Conservation (phyloP, 2,797 vertebrate species). For the Pangasius sanitwongsei region DNA sequence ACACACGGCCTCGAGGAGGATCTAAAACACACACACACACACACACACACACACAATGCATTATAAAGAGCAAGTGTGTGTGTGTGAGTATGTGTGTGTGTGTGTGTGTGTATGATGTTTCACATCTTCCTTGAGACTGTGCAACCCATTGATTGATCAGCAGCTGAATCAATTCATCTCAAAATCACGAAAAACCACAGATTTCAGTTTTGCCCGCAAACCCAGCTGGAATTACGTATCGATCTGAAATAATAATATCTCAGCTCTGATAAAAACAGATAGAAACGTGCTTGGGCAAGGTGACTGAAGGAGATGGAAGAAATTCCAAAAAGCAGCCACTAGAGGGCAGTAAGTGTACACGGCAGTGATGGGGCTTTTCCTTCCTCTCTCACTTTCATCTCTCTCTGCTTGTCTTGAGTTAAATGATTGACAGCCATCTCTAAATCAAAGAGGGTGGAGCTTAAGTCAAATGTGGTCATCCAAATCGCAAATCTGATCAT, state of each 20-base stretch:
- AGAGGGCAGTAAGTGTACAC: conserved; percentile 68
- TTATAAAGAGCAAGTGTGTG: not conserved
- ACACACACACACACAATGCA: not conserved
- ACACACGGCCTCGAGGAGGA: conserved; percentile 15
- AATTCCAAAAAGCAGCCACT: conserved; percentile 57
- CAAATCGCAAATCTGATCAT: not conserved
- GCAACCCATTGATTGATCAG: conserved; percentile 19
- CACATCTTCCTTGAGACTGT: not conserved
- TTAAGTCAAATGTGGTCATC: not conserved
- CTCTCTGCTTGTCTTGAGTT: not conserved
- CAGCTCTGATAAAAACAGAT: conserved; percentile 60
- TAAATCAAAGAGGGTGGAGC: not conserved
- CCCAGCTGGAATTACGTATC: conserved; percentile 56
- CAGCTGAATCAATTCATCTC: conserved; percentile 40
- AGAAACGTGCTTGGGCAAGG: conserved; percentile 51
- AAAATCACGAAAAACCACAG: conserved; percentile 43
- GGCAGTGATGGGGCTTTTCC: conserved; percentile 33
- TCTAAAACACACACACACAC: not conserved
- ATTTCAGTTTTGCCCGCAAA: conserved; percentile 41
- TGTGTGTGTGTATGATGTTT: not conserved
- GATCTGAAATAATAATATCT: conserved; percentile 64
- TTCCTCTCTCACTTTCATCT: not conserved
- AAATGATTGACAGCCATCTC: not conserved
- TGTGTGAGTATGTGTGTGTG: not conserved
- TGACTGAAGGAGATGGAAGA: conserved; percentile 56